Percentiles rank a stretch among this genome's conserved stretches.
These are phyloP conservation scores for Aldrovandia affinis DNA, from an alignment of 2,797 vertebrate species.

Conservation along the genomic window DNA sequence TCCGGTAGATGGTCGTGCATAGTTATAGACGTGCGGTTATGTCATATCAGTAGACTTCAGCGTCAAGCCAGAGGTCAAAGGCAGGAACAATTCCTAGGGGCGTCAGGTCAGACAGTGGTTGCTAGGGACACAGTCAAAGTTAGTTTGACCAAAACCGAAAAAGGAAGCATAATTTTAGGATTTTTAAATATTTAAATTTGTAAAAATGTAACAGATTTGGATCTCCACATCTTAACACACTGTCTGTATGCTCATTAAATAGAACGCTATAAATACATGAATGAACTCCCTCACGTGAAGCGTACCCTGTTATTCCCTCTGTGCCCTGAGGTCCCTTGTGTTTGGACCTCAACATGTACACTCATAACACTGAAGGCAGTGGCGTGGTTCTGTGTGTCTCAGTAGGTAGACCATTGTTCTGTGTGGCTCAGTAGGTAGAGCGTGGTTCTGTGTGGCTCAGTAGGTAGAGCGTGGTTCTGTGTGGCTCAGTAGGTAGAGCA, in stretches of 20 bases:
- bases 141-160: slow-evolving; percentile 45
- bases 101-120: slow-evolving; percentile 68
- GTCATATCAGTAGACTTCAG: slow-evolving; percentile 62
- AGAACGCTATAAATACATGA: too few relatives aligned
- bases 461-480: too few relatives aligned
- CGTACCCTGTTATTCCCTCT: background rate
- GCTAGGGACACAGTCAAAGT: slow-evolving; percentile 50
- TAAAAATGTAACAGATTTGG: background rate
- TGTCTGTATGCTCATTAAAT: too few relatives aligned
- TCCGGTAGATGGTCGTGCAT: too few relatives aligned
- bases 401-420: too few relatives aligned
- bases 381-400: too few relatives aligned
- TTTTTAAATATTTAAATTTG: background rate
- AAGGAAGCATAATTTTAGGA: background rate
- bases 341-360: background rate
- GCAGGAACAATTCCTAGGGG: slow-evolving; percentile 66
- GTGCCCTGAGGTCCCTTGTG: background rate
- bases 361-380: background rate
- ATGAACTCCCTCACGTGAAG: background rate
- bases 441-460: too few relatives aligned
- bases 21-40: slow-evolving; percentile 39
- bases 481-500: too few relatives aligned
- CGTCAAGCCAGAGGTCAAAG: slow-evolving; percentile 57
- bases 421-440: too few relatives aligned
- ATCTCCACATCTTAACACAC: too few relatives aligned